Percentiles rank a stretch among this genome's conserved stretches.
These are phyloP conservation scores for Thelaira solivaga DNA, from an alignment of 2,888 invertebrate genomes.

Conservation along the genomic window DNA sequence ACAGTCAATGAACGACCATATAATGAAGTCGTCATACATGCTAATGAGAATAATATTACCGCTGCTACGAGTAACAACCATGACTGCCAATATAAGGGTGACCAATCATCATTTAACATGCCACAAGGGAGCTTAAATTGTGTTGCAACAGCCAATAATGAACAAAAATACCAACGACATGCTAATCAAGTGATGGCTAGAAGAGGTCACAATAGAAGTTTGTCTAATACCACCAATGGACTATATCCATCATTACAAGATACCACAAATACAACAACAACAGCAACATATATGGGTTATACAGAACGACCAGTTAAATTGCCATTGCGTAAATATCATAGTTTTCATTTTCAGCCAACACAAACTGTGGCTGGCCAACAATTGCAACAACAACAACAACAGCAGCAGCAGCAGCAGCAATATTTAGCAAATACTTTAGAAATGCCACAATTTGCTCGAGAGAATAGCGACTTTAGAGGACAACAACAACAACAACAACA, in stretches of 20 bases:
- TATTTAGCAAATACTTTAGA: constrained; percentile 27
- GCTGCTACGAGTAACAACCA: neutral
- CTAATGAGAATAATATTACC: constrained; percentile 18
- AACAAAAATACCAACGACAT: neutral
- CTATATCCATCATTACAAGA: constrained; percentile 7
- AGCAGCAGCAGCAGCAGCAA: constrained; percentile 23
- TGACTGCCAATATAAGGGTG: constrained; percentile 41
- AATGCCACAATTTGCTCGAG: neutral
- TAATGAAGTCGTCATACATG: constrained; percentile 49
- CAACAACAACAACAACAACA: too few relatives aligned
- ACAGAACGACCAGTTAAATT: constrained; percentile 72
- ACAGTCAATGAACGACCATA: constrained; percentile 42
- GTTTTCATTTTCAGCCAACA: constrained; percentile 76
- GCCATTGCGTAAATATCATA: constrained; percentile 77
- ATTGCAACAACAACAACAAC: constrained; percentile 63
- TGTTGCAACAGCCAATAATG: constrained; percentile 35
- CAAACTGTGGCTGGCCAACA: constrained; percentile 73
- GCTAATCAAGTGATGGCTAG: constrained; percentile 22
- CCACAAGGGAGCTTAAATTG: constrained; percentile 50
- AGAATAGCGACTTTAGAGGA: too few relatives aligned
- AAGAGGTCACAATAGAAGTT: constrained; percentile 41
- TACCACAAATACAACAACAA: constrained; percentile 21
- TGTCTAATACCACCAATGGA: constrained; percentile 41
- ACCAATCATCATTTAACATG: constrained; percentile 59
- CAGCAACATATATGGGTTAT: constrained; percentile 45